These are phyloP conservation scores for Rhabdornis inornatus DNA, from an alignment of 2,113 vertebrate species.

Conservation along the genomic window DNA sequence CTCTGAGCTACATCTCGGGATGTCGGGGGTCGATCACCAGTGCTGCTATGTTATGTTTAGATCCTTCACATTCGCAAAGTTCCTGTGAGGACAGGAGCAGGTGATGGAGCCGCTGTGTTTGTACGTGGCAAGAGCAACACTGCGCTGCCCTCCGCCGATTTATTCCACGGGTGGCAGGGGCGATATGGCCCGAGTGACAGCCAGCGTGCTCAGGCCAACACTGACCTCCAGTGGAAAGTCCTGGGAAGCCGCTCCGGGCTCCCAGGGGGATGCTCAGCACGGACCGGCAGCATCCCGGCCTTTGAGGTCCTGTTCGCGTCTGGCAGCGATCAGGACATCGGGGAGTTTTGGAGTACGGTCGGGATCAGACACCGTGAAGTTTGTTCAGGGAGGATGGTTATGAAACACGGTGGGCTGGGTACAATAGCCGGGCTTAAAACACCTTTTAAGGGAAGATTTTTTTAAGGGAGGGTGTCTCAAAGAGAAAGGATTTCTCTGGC, in stretches of 20 bases:
- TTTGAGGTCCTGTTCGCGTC: fast-evolving
- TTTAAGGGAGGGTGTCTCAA: neutral
- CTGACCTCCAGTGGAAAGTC: conserved; percentile 47
- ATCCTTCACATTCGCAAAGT: neutral
- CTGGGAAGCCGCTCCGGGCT: conserved; percentile 5
- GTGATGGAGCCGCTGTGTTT: neutral
- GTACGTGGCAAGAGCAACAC: fast-evolving
- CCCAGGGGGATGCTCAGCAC: fast-evolving
- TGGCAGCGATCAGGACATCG: neutral
- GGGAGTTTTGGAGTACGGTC: neutral
- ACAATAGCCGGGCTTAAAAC: neutral
- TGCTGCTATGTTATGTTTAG: fast-evolving
- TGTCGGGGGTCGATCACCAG: fast-evolving
- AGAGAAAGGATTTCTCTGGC: neutral
- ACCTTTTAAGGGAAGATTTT: no score
- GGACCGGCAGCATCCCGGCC: neutral
- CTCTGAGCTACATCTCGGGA: fast-evolving
- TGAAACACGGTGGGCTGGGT: neutral
- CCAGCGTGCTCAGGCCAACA: conserved; percentile 3
- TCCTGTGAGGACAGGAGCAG: fast-evolving
- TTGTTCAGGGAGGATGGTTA: neutral
- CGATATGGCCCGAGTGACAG: neutral
- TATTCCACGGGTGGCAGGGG: fast-evolving
- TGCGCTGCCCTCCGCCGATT: neutral
- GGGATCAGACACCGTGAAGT: neutral